These are phyloP conservation scores for Calephelis virginiensis DNA, from an alignment of 1,140 invertebrate species.

Conservation along the genomic window DNA sequence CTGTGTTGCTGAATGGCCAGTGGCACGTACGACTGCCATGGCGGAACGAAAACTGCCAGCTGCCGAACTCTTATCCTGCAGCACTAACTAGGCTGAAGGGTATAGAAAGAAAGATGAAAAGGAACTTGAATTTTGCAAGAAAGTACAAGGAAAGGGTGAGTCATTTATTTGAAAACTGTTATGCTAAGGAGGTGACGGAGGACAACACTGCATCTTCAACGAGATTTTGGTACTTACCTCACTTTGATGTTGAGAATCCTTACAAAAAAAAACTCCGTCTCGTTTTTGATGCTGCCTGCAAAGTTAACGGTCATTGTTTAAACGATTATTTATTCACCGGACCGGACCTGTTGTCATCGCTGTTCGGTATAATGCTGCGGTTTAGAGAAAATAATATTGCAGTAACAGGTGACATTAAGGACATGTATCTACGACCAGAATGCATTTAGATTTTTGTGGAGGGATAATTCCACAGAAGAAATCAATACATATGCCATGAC, in stretches of 20 bases:
- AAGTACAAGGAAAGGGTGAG: neutral
- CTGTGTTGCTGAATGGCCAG: neutral
- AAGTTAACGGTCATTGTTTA: constrained; percentile 13
- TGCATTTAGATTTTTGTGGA: constrained; percentile 38
- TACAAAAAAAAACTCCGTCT: constrained; percentile 22
- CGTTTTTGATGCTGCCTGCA: constrained; percentile 22
- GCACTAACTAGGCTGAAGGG: neutral
- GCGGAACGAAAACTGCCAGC: neutral
- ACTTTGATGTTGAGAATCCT: constrained; percentile 23
- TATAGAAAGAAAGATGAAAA: neutral
- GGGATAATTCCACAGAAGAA: neutral
- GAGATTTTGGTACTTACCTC: constrained; percentile 25
- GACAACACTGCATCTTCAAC: neutral
- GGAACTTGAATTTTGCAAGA: neutral
- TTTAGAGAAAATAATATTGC: constrained; percentile 41
- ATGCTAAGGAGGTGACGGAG: neutral
- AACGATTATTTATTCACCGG: constrained; percentile 21
- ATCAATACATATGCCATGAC: constrained; percentile 30
- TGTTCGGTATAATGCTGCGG: constrained; percentile 39
- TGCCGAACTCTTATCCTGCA: neutral
- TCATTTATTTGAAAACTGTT: neutral
- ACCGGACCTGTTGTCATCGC: constrained; percentile 37
- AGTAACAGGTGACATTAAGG: constrained; percentile 32
- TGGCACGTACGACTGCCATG: neutral
- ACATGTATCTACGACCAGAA: constrained; percentile 38